Evolutionary conservation across 1,140 invertebrate genomes (phyloP).

Genomic region (Triops longicaudatus): DNA sequence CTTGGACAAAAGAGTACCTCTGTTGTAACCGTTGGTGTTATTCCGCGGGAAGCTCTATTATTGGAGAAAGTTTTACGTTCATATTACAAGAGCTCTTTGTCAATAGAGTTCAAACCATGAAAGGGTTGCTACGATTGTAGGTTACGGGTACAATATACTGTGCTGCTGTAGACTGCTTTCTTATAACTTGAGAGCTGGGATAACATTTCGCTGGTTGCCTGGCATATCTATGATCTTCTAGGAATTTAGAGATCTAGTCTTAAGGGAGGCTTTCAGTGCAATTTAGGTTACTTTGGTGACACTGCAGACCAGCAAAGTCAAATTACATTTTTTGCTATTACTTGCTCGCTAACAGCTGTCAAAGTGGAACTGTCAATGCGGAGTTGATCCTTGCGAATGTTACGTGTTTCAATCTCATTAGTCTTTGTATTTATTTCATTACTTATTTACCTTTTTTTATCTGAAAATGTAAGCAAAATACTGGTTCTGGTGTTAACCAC

Average conservation of each 20-base stretch:
- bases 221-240: not conserved
- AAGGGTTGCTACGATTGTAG: not conserved
- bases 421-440: too few relatives aligned
- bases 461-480: too few relatives aligned
- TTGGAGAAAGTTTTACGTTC: not conserved
- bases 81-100: not conserved
- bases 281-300: not conserved
- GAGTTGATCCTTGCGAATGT: too few relatives aligned
- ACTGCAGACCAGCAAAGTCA: not conserved
- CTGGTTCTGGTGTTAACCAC: too few relatives aligned
- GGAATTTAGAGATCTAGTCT: not conserved
- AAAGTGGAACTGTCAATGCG: too few relatives aligned
- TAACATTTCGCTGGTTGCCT: not conserved
- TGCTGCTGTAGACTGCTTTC: not conserved
- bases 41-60: not conserved
- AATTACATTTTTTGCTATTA: not conserved
- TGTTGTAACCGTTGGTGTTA: not conserved
- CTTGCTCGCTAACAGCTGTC: too few relatives aligned
- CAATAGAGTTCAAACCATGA: not conserved
- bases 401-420: too few relatives aligned
- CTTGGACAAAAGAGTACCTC: not conserved
- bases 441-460: too few relatives aligned
- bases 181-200: not conserved
- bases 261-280: not conserved
- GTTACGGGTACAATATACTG: not conserved